phyloP scores from a whole-genome alignment of 2,797 vertebrate genomes.

The Cirrhinus mrigala region DNA sequence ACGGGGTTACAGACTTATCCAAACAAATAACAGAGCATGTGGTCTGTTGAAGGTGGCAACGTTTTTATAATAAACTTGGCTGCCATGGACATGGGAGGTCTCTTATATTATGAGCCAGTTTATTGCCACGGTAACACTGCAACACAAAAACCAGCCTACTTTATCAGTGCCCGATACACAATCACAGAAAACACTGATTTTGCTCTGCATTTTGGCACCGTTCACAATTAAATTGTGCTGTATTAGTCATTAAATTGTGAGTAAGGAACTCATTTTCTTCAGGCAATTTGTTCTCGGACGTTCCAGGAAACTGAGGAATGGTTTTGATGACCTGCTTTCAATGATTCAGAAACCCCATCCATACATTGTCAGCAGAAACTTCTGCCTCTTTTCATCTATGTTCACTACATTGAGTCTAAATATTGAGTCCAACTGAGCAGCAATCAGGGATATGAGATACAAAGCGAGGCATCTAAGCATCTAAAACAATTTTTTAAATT shows the following conservation, averaged over 20 bases:
- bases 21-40: constrained; percentile 80
- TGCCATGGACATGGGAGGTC: constrained; percentile 83
- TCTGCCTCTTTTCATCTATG: neutral
- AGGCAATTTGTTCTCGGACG: constrained; percentile 1
- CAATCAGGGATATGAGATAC: neutral
- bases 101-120: constrained; percentile 82
- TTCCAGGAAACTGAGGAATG: constrained; percentile 23
- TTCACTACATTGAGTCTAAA: neutral
- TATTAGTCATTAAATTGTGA: constrained; percentile 13
- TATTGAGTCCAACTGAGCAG: neutral
- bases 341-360: constrained; percentile 31
- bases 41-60: constrained; percentile 86
- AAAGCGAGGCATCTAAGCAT: neutral
- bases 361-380: constrained; percentile 18
- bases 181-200: constrained; percentile 5
- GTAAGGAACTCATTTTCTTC: neutral
- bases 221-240: constrained; percentile 26
- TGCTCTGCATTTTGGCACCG: constrained; percentile 19
- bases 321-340: neutral
- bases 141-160: constrained; percentile 76
- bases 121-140: constrained; percentile 86
- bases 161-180: constrained; percentile 12
- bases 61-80: constrained; percentile 84
- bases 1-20: constrained; percentile 65
- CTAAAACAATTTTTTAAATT: no score